Percentiles rank a stretch among this genome's conserved stretches.
These are phyloP conservation scores for Calephelis perditalis DNA, from an alignment of 2,888 invertebrate genomes.

Conservation along the genomic window DNA sequence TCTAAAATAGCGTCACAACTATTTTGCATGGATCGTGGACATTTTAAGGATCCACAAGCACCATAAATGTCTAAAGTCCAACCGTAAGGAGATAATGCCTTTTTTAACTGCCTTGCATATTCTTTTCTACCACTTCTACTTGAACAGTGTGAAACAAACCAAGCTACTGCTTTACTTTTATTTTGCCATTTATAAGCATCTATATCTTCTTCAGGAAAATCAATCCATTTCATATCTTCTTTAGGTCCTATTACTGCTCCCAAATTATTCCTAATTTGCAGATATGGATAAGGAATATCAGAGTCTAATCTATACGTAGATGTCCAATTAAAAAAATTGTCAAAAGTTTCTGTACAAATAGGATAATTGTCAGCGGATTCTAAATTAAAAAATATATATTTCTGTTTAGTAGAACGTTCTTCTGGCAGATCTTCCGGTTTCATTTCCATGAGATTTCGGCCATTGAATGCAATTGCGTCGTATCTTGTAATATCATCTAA, in stretches of 20 bases:
- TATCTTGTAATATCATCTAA: conserved; percentile 48
- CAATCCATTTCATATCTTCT: conserved; percentile 41
- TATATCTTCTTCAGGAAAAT: conserved; percentile 33
- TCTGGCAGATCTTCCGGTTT: conserved; percentile 38
- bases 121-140: conserved; percentile 45
- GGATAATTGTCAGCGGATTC: conserved; percentile 63
- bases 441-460: conserved; percentile 40
- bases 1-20: conserved; percentile 55
- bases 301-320: conserved; percentile 61
- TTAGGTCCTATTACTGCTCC: conserved; percentile 55
- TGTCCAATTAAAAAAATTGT: conserved; percentile 68
- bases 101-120: conserved; percentile 41
- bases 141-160: conserved; percentile 62
- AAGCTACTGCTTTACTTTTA: conserved; percentile 61
- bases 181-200: conserved; percentile 37
- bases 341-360: conserved; percentile 43
- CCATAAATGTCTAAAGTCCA: conserved; percentile 74
- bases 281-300: conserved; percentile 55
- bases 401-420: conserved; percentile 46
- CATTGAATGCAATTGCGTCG: conserved; percentile 59
- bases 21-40: conserved; percentile 38
- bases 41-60: conserved; percentile 59
- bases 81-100: conserved; percentile 38
- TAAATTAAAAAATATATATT: conserved; percentile 59
- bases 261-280: conserved; percentile 43